A percentile compares a stretch with the other conserved stretches of the same genome.
phyloP scores from a whole-genome alignment of 2,888 invertebrate genomes.

The Scaptomyza parva region DNA sequence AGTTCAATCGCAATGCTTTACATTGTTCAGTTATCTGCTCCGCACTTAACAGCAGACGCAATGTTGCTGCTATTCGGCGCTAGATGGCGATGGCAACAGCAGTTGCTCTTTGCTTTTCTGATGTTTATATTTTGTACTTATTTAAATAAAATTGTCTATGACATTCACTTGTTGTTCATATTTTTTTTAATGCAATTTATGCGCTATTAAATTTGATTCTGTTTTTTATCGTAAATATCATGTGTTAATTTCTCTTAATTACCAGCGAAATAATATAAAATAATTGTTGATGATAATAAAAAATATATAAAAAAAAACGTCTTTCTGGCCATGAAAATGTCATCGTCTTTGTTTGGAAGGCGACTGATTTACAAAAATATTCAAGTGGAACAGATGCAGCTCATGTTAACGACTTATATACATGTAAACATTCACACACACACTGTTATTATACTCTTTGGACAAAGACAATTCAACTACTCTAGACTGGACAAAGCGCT shows the following conservation, averaged over 20 bases:
- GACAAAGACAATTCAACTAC: too few relatives aligned
- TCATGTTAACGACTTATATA: conserved; percentile 15
- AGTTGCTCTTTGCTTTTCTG: conserved; percentile 5
- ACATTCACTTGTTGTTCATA: conserved; percentile 16
- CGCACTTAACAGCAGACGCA: conserved; percentile 29
- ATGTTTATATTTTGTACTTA: not conserved
- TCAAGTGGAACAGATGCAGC: conserved; percentile 31
- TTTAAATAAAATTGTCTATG: not conserved
- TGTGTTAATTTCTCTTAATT: too few relatives aligned
- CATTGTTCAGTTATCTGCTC: conserved; percentile 32
- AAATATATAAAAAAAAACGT: conserved; percentile 29
- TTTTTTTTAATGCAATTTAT: conserved; percentile 20
- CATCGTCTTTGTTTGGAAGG: conserved; percentile 45
- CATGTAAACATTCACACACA: conserved; percentile 2
- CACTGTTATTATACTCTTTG: conserved; percentile 31
- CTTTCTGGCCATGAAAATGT: conserved; percentile 55
- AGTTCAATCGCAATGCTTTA: conserved; percentile 31
- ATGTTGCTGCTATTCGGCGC: conserved; percentile 17
- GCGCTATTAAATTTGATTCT: conserved; percentile 14
- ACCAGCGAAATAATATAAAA: conserved; percentile 57
- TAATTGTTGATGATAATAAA: conserved; percentile 48
- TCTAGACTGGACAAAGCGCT: too few relatives aligned
- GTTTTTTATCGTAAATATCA: conserved; percentile 12
- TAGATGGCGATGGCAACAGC: conserved; percentile 52
- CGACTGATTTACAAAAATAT: conserved; percentile 33